These are phyloP conservation scores for Gila orcuttii DNA, from an alignment of 2,113 vertebrate genomes.

Conservation along the genomic window DNA sequence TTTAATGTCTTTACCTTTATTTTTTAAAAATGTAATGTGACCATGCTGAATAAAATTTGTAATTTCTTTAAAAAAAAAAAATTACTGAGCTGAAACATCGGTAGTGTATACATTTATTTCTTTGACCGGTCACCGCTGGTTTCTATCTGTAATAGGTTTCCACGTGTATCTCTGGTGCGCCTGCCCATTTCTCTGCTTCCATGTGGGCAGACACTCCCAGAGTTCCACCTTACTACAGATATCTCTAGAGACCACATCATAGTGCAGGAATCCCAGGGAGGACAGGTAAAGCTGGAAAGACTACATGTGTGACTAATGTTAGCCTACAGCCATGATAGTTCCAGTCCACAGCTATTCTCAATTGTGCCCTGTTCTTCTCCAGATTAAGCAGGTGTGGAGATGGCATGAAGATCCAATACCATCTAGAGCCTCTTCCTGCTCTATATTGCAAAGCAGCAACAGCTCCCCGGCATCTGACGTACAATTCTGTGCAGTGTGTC, in stretches of 20 bases:
- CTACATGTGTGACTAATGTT: neutral
- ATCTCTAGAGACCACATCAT: conserved; percentile 32
- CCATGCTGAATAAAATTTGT: too few relatives aligned
- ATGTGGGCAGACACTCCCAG: conserved; percentile 46
- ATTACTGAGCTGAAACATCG: neutral
- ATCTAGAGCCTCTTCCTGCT: neutral
- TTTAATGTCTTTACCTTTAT: too few relatives aligned
- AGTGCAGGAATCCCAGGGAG: conserved; percentile 41
- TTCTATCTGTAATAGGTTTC: conserved; percentile 19
- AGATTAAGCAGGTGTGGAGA: conserved; percentile 4
- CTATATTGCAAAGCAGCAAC: neutral
- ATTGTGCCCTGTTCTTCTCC: neutral
- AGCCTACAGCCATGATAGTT: neutral
- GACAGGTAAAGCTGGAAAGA: conserved; percentile 37
- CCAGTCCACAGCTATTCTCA: neutral
- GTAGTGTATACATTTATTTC: neutral
- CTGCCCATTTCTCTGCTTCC: conserved; percentile 48
- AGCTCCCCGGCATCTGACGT: neutral
- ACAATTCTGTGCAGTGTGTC: conserved; percentile 56
- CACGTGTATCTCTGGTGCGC: conserved; percentile 38
- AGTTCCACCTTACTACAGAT: conserved; percentile 44
- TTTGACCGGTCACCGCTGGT: neutral
- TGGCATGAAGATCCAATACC: conserved; percentile 20
- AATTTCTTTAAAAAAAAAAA: neutral
- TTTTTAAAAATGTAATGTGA: too few relatives aligned